Conservation (phyloP, 1,140 invertebrate species). For the Drosophila serrata region DNA sequence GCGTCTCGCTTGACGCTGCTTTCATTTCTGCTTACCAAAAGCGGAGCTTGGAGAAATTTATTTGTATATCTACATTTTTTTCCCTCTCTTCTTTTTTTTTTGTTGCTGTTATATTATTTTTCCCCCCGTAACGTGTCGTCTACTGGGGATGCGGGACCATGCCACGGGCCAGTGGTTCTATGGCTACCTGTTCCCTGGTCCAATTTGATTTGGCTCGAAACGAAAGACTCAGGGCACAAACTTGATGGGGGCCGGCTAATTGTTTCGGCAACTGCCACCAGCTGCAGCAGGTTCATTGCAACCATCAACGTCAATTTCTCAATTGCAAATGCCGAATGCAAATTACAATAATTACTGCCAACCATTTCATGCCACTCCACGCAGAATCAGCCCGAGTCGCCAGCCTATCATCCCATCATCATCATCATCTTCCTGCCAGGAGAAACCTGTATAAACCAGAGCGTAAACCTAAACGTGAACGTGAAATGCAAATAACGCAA, state of each 20-base stretch:
- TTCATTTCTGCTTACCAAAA: constrained; percentile 81
- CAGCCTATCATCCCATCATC: constrained; percentile 27
- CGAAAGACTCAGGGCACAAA: constrained; percentile 77
- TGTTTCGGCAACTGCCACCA: constrained; percentile 39
- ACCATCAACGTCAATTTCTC: constrained; percentile 58
- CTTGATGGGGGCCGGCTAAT: constrained; percentile 48
- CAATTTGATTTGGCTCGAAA: constrained; percentile 64
- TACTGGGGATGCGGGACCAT: constrained; percentile 54
- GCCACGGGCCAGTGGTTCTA: constrained; percentile 4
- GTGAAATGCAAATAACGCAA: constrained; percentile 67
- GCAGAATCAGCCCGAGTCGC: constrained; percentile 7
- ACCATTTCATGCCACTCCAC: constrained; percentile 48
- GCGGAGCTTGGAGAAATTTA: constrained; percentile 76
- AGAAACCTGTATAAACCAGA: constrained; percentile 61
- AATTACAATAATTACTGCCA: constrained; percentile 76
- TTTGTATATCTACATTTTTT: constrained; percentile 26
- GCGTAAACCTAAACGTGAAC: constrained; percentile 33
- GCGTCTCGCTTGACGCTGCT: constrained; percentile 66
- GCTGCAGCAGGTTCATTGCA: constrained; percentile 18
- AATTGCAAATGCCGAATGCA: constrained; percentile 58
- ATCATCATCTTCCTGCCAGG: constrained; percentile 28
- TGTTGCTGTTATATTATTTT: constrained; percentile 15
- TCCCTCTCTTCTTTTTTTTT: constrained; percentile 11
- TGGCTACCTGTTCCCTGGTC: constrained; percentile 17
- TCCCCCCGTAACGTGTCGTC: constrained; percentile 35